These are phyloP conservation scores for Penaeus vannamei DNA, from an alignment of 1,140 invertebrate genomes.

Conservation along the genomic window DNA sequence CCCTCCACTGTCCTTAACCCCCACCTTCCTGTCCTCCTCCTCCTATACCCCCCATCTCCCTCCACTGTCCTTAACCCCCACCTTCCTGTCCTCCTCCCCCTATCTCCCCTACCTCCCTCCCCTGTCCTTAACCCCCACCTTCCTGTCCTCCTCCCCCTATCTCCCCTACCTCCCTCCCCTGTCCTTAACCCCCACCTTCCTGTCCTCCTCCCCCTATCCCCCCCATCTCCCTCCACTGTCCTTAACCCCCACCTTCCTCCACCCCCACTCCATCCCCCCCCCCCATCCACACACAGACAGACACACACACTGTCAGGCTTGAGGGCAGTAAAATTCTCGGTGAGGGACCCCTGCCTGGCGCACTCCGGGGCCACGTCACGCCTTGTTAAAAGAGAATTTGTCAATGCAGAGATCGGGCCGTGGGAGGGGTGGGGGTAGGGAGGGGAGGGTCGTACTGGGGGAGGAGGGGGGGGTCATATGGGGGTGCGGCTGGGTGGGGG, in stretches of 20 bases:
- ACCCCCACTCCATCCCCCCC: not conserved
- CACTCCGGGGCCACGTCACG: slow-evolving; percentile 48
- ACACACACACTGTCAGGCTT: slow-evolving; percentile 28
- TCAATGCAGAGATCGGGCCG: slow-evolving; percentile 34
- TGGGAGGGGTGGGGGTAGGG: not conserved
- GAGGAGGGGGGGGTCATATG: not conserved
- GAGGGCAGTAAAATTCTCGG: slow-evolving; percentile 50
- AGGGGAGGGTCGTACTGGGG: too few relatives aligned
- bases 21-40: not conserved
- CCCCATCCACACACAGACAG: not conserved
- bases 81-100: too few relatives aligned
- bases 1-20: slow-evolving; percentile 12
- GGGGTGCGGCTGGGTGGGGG: not conserved
- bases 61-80: too few relatives aligned
- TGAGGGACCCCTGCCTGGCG: slow-evolving; percentile 34
- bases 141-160: not conserved
- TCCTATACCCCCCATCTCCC: not conserved
- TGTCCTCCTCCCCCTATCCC: not conserved
- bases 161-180: not conserved
- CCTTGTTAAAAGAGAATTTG: slow-evolving; percentile 61
- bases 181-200: not conserved
- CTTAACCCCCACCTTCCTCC: slow-evolving; percentile 1
- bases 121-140: not conserved
- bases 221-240: slow-evolving; percentile 6
- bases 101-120: too few relatives aligned